Evolutionary conservation across 2,888 invertebrate species (phyloP), one percentile per base, ranked within the genome.

Genomic region (Callyntrura sp.): DNA sequence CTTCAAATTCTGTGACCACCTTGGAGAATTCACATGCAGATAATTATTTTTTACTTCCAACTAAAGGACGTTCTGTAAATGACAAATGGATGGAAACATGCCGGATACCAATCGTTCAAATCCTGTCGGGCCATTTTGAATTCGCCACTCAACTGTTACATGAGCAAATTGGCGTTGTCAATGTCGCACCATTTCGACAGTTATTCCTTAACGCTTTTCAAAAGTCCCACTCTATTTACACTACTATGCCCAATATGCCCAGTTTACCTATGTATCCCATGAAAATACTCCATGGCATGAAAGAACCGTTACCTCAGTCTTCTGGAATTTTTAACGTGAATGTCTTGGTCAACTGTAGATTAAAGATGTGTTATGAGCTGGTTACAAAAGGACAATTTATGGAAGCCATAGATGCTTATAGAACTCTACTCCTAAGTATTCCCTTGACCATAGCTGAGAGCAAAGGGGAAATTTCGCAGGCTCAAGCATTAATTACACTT

Each of bases 351-450:
- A 55, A 20, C 2, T 1, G 4, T 0, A 35, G 17, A 70, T 73
- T 78, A 86, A n/a, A 68, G 92, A 92, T 88, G 94, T 45, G 98
- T 98, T 99, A 99, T 95, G 98, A 99, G 94, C 95, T 99, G 89
- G 99, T 99, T 0, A 99, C 99, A 0, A 96, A 96, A 6, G 99
- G 99, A 83, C 99, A 99, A 95, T 99, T 99, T 95, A 95, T 96
- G 0, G 99, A 99, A 94, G 99, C 99, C 0, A 96, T 97, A 1
- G 98, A 98, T 82, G 97, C 97, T 93, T 96, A 99, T 94, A 97
- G 98, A 93, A 95, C 95, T 12, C 96, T 99, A 25, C 95, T 98
- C 23, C 96, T 98, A 11, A 96, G 96, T 94, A 97, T 99, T 91
- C 98, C 99, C 0, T 95, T 99, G 28, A 95, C 99, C 62, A 97